phyloP scores from a whole-genome alignment of 2,888 invertebrate species.

The Heliconius hortense region DNA sequence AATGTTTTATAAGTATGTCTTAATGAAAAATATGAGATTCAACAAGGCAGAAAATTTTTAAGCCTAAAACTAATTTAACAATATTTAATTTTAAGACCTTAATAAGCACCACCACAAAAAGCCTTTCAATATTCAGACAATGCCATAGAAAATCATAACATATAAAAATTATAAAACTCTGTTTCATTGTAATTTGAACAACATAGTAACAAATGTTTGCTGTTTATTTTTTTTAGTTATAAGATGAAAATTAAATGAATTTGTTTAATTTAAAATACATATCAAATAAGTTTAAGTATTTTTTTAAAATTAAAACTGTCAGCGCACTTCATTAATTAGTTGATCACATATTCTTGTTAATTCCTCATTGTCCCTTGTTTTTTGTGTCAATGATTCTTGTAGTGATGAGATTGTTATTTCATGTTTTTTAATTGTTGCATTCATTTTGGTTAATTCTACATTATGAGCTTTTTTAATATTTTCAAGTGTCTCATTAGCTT shows the following conservation, averaged over 20 bases:
- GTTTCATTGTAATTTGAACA: constrained; percentile 2
- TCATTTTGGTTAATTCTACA: constrained; percentile 90
- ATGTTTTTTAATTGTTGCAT: constrained; percentile 92
- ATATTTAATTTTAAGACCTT: constrained; percentile 4
- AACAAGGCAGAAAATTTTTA: constrained; percentile 17
- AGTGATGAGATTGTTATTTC: constrained; percentile 92
- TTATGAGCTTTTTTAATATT: constrained; percentile 86
- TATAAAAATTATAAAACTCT: constrained; percentile 14
- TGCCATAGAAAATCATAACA: constrained; percentile 7
- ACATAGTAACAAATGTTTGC: neutral
- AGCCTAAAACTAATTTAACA: neutral
- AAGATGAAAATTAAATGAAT: neutral
- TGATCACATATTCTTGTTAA: constrained; percentile 96
- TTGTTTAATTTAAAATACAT: neutral
- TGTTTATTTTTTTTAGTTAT: neutral
- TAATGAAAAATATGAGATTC: constrained; percentile 26
- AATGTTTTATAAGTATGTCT: constrained; percentile 16
- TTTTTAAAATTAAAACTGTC: constrained; percentile 29
- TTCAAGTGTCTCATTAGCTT: constrained; percentile 89
- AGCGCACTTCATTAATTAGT: constrained; percentile 85
- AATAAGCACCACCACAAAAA: constrained; percentile 22
- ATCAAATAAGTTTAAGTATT: neutral
- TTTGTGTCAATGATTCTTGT: constrained; percentile 91
- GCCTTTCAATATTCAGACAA: neutral
- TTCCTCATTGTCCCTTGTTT: constrained; percentile 93